Evolutionary conservation across 1,140 invertebrate species (phyloP).

Genomic region (Drosophila sp.): DNA sequence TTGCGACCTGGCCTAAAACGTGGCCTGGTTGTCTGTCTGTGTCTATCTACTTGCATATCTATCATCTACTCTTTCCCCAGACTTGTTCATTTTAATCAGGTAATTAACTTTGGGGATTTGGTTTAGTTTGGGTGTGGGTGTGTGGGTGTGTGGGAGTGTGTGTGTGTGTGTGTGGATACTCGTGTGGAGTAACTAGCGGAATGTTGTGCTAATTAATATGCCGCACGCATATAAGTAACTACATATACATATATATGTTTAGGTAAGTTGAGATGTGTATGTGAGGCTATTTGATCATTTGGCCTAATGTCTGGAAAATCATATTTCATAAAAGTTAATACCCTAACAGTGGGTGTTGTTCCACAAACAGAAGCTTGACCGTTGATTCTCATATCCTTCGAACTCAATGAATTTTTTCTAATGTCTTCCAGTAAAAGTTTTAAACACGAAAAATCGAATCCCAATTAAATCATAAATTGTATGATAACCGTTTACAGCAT

Average conservation of each 20-base stretch:
- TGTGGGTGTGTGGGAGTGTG: conserved; percentile 16
- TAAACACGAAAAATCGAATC: too few species aligned
- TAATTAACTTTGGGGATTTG: conserved; percentile 45
- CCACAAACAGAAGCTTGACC: too few species aligned
- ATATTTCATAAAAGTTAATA: neutral
- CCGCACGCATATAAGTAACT: neutral
- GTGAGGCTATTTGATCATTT: neutral
- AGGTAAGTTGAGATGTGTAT: neutral
- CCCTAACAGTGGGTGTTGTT: neutral
- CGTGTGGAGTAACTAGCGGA: neutral
- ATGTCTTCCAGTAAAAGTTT: too few species aligned
- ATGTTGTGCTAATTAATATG: conserved; percentile 14
- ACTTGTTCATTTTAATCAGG: conserved; percentile 57
- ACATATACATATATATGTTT: neutral
- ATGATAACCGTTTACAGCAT: too few species aligned
- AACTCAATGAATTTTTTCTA: too few species aligned
- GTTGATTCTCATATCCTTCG: too few species aligned
- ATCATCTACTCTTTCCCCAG: conserved; percentile 2
- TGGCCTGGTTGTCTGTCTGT: conserved; percentile 1
- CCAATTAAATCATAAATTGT: too few species aligned
- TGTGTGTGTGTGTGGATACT: conserved; percentile 5
- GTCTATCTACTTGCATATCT: neutral
- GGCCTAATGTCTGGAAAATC: neutral
- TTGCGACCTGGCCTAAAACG: conserved; percentile 32
- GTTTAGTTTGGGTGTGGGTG: conserved; percentile 14